These are phyloP conservation scores for Amphiura filiformis DNA, from an alignment of 35 echinoderm and acorn worm species.

Conservation along the genomic window DNA sequence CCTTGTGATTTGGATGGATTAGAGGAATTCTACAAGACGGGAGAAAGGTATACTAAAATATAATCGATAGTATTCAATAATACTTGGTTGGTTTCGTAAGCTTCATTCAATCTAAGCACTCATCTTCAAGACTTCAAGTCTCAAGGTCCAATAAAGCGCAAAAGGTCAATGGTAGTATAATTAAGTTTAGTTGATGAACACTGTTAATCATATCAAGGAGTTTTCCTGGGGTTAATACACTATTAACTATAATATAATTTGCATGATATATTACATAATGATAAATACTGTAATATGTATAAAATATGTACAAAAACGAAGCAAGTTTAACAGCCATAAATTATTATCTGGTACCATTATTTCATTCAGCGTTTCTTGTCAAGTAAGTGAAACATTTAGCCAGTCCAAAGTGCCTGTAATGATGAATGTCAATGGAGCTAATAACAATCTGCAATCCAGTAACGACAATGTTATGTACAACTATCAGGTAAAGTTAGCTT, in stretches of 20 bases:
- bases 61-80: background rate
- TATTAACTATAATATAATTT: too few relatives aligned
- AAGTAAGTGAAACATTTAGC: background rate
- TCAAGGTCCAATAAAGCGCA: background rate
- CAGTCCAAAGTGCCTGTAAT: background rate
- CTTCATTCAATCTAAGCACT: background rate
- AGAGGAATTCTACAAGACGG: slow-evolving; percentile 23
- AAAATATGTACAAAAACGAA: too few relatives aligned
- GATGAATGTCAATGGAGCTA: background rate
- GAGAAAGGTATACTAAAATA: slow-evolving; percentile 42
- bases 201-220: too few relatives aligned
- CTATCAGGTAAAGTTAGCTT: background rate
- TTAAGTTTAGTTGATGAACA: too few relatives aligned
- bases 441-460: background rate
- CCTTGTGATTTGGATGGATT: slow-evolving; percentile 18
- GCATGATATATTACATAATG: too few relatives aligned
- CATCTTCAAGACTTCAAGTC: background rate
- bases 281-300: too few relatives aligned
- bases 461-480: background rate
- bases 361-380: background rate
- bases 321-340: too few relatives aligned
- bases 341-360: too few relatives aligned
- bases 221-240: too few relatives aligned
- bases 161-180: too few relatives aligned
- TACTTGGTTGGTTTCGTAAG: background rate